Conservation (phyloP, 2,797 vertebrate species). For the Cyclura pinguis region DNA sequence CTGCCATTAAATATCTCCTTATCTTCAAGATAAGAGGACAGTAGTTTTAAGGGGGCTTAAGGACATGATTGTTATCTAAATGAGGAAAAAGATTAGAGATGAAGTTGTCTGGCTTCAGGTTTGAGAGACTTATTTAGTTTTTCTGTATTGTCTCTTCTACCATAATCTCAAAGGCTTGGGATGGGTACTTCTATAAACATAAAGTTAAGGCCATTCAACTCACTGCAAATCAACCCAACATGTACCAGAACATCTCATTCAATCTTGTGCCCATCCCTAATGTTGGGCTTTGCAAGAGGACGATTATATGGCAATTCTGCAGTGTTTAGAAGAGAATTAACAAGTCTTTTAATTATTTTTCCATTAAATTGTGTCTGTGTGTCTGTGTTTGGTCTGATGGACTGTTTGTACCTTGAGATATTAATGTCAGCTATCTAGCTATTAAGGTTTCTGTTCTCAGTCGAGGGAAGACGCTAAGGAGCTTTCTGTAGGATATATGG, state of each 20-base stretch:
- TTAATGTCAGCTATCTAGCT: not conserved
- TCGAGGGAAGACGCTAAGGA: conserved; percentile 21
- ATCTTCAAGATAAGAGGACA: not conserved
- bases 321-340: not conserved
- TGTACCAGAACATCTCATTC: not conserved
- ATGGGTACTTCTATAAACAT: too few relatives aligned
- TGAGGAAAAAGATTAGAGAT: conserved; percentile 11
- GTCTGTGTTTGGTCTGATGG: not conserved
- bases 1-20: not conserved
- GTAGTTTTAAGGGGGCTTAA: not conserved
- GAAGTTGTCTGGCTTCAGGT: not conserved
- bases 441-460: conserved; percentile 1
- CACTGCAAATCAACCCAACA: not conserved
- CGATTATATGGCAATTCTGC: not conserved
- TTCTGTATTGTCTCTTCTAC: not conserved
- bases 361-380: not conserved
- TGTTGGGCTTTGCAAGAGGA: not conserved
- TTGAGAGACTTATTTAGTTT: not conserved
- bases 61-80: not conserved
- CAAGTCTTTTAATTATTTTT: not conserved
- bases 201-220: not conserved
- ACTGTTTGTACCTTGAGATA: not conserved
- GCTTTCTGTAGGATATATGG: not conserved
- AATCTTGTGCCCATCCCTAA: not conserved
- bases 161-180: not conserved